Conservation (phyloP, 2,113 vertebrate species). For the Heterotilapia buettikoferi region DNA sequence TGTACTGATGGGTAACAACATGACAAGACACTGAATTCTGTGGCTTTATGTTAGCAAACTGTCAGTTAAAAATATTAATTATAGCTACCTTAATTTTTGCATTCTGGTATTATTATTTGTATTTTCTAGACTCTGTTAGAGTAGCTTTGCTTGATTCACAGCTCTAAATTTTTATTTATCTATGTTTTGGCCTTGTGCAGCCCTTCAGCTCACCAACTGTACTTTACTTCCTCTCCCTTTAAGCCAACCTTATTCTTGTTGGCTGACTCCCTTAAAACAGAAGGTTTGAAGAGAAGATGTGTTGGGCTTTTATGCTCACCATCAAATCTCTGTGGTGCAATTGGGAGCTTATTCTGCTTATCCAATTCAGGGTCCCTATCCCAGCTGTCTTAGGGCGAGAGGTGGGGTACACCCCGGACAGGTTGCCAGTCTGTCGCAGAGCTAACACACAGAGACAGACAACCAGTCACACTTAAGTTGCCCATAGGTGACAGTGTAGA, state of each 20-base stretch:
- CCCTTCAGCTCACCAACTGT: accelerated
- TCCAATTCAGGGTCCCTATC: not conserved
- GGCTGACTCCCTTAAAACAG: accelerated
- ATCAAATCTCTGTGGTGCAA: not conserved
- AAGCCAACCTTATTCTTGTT: not conserved
- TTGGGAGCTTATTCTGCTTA: not conserved
- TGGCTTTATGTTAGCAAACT: not conserved
- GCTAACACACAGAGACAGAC: accelerated
- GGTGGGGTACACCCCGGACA: not conserved
- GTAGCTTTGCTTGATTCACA: not conserved
- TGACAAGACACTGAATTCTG: not conserved
- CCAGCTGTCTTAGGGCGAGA: not conserved
- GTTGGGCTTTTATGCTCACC: not conserved
- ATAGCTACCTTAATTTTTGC: not conserved
- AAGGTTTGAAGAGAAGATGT: not conserved
- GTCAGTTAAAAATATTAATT: not conserved
- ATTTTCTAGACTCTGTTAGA: not conserved
- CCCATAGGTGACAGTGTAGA: not conserved
- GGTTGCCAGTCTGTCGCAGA: not conserved
- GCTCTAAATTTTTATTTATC: not conserved
- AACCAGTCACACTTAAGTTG: not conserved
- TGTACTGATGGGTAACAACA: not conserved
- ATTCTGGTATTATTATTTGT: not conserved
- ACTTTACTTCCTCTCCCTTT: not conserved
- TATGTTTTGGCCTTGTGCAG: not conserved